A percentile compares a stretch with the other conserved stretches of the same genome.
Conservation (phyloP, 2,113 vertebrate genomes). For the Poeciliopsis prolifica region DNA sequence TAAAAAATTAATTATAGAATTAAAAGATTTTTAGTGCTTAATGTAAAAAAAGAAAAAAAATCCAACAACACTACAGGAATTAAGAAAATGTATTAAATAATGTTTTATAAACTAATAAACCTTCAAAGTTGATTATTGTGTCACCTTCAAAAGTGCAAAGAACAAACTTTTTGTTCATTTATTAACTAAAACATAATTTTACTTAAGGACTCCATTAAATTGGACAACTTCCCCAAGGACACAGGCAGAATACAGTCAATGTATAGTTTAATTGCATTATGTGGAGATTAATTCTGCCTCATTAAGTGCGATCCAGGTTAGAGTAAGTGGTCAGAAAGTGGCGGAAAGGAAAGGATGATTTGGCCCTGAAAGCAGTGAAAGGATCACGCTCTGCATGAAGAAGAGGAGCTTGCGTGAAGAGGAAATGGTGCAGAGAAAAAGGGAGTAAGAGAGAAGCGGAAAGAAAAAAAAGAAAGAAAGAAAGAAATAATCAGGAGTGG, state of each 20-base stretch:
- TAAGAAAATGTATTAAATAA: not conserved
- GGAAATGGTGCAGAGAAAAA: slow-evolving; percentile 3
- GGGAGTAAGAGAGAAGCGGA: slow-evolving; percentile 14
- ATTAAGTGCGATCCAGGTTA: slow-evolving; percentile 81
- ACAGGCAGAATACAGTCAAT: slow-evolving; percentile 71
- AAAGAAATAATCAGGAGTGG: not conserved
- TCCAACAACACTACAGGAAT: not conserved
- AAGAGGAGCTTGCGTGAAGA: slow-evolving; percentile 6
- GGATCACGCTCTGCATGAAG: slow-evolving; percentile 31
- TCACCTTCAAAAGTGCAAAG: slow-evolving; percentile 53
- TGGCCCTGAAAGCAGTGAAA: slow-evolving; percentile 51
- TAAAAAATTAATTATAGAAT: too few relatives aligned
- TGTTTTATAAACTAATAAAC: not conserved
- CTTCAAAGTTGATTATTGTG: slow-evolving; percentile 39
- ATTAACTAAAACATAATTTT: slow-evolving; percentile 69
- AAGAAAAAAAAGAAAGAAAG: slow-evolving; percentile 20
- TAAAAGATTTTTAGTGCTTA: too few relatives aligned
- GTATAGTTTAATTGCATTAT: slow-evolving; percentile 82
- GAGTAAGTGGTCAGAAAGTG: slow-evolving; percentile 65
- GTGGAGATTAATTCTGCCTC: slow-evolving; percentile 80
- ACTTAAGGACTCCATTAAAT: slow-evolving; percentile 77
- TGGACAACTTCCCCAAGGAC: slow-evolving; percentile 77
- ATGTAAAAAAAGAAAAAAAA: not conserved
- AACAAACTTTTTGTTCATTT: slow-evolving; percentile 60
- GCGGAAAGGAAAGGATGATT: slow-evolving; percentile 59